phyloP scores from a whole-genome alignment of 2,113 vertebrate genomes.

The Perccottus glenii region DNA sequence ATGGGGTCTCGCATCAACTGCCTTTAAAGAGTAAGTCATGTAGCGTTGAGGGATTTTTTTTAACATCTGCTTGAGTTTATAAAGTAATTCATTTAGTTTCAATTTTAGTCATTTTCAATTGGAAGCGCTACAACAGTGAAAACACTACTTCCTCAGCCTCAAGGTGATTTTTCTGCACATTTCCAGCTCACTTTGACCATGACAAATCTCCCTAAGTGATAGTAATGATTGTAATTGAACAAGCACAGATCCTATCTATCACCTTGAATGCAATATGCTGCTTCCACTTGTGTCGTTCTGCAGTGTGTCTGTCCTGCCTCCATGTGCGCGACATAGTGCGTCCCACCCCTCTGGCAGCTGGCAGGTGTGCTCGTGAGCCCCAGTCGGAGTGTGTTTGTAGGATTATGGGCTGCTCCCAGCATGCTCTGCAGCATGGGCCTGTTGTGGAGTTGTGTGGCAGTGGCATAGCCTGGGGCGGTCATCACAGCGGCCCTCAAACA shows the following conservation, averaged over 20 bases:
- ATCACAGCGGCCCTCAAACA: conserved; percentile 47
- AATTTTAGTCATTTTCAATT: conserved; percentile 32
- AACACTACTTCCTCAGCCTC: conserved; percentile 39
- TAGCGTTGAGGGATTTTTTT: conserved; percentile 10
- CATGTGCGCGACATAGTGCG: conserved; percentile 16
- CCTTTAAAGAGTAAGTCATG: conserved; percentile 22
- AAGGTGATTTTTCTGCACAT: conserved; percentile 61
- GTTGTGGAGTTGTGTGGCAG: conserved; percentile 18
- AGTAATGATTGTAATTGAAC: conserved; percentile 76
- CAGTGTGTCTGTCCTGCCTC: conserved; percentile 15
- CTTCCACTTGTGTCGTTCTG: conserved; percentile 29
- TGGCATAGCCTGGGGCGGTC: conserved; percentile 41
- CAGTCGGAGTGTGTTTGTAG: conserved; percentile 45
- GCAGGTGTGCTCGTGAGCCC: conserved; percentile 67
- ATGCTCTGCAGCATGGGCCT: conserved; percentile 40
- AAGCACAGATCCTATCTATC: conserved; percentile 69
- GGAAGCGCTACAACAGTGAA: conserved; percentile 7
- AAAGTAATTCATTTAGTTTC: conserved; percentile 32
- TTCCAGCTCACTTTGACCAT: conserved; percentile 60
- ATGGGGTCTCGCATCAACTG: conserved; percentile 20
- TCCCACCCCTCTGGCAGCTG: conserved; percentile 62
- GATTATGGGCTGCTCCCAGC: conserved; percentile 59
- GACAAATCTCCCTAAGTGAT: conserved; percentile 70
- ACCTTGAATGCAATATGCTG: conserved; percentile 72
- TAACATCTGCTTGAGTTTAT: conserved; percentile 42